These are phyloP conservation scores for Larimichthys crocea DNA, from an alignment of 2,113 vertebrate species.

Conservation along the genomic window DNA sequence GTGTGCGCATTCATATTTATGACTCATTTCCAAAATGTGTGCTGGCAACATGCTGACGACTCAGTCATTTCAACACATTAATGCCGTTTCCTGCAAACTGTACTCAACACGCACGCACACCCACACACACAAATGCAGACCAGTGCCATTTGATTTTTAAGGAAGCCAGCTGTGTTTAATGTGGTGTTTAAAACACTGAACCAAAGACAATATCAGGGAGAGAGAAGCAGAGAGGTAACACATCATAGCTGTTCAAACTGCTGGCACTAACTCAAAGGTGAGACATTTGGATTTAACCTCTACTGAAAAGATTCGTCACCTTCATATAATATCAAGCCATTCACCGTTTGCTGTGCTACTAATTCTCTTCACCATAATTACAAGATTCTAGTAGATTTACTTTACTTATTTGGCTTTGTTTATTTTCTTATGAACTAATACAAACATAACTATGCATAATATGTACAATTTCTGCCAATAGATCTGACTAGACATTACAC, in stretches of 20 bases:
- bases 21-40: slow-evolving; percentile 58
- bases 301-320: slow-evolving; percentile 36
- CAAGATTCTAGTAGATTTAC: not conserved
- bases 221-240: slow-evolving; percentile 36
- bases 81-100: slow-evolving; percentile 62
- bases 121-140: slow-evolving; percentile 11
- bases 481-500: too few relatives aligned
- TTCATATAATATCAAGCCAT: slow-evolving; percentile 39
- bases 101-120: slow-evolving; percentile 25
- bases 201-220: slow-evolving; percentile 52
- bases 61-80: slow-evolving; percentile 60
- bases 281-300: slow-evolving; percentile 42
- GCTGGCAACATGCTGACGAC: slow-evolving; percentile 62
- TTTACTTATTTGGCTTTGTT: not conserved
- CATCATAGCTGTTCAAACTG: slow-evolving; percentile 38
- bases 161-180: slow-evolving; percentile 29
- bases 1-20: slow-evolving; percentile 49
- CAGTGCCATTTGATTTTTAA: slow-evolving; percentile 41
- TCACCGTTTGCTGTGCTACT: not conserved
- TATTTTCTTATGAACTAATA: not conserved
- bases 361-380: not conserved
- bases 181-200: slow-evolving; percentile 48
- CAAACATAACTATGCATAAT: too few relatives aligned
- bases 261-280: slow-evolving; percentile 46
- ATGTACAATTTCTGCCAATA: too few relatives aligned